Percentiles rank a stretch among this genome's conserved stretches.
phyloP scores from a whole-genome alignment of 2,888 invertebrate genomes.

The Patella caerulea region DNA sequence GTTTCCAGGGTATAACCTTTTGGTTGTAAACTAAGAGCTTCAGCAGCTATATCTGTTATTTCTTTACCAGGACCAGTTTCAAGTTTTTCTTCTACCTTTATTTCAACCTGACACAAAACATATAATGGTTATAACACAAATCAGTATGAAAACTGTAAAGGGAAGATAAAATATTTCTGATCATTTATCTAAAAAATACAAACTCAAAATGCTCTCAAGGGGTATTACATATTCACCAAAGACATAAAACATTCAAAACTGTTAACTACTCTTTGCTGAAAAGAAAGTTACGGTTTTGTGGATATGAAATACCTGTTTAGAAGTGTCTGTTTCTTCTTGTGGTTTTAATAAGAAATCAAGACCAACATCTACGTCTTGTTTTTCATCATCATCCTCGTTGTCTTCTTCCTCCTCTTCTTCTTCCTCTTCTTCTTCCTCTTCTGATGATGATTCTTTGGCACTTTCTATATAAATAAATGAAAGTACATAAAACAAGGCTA shows the following conservation, averaged over 20 bases:
- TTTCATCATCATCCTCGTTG: slow-evolving; percentile 66
- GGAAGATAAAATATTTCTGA: too few relatives aligned
- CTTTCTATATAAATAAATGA: slow-evolving; percentile 27
- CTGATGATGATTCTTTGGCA: slow-evolving; percentile 34
- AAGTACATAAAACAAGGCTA: not conserved
- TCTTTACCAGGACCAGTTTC: slow-evolving; percentile 72
- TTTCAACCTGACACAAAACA: not conserved
- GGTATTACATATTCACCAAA: too few relatives aligned
- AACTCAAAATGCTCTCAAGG: too few relatives aligned
- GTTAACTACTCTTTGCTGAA: too few relatives aligned
- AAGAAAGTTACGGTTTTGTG: too few relatives aligned
- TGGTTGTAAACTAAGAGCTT: slow-evolving; percentile 96
- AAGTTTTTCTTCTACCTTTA: not conserved
- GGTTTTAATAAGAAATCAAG: slow-evolving; percentile 60
- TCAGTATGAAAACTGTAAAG: not conserved
- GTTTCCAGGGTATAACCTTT: slow-evolving; percentile 97
- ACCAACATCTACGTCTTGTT: slow-evolving; percentile 72
- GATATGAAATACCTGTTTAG: too few relatives aligned
- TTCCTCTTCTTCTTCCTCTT: slow-evolving; percentile 60
- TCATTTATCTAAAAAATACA: too few relatives aligned
- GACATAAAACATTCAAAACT: too few relatives aligned
- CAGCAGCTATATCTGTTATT: slow-evolving; percentile 91
- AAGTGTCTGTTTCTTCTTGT: slow-evolving; percentile 9
- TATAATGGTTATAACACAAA: not conserved
- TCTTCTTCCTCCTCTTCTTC: slow-evolving; percentile 56